A percentile compares a stretch with the other conserved stretches of the same genome.
phyloP scores from a whole-genome alignment of 1,140 invertebrate genomes.

The Monomorium pharaonis region DNA sequence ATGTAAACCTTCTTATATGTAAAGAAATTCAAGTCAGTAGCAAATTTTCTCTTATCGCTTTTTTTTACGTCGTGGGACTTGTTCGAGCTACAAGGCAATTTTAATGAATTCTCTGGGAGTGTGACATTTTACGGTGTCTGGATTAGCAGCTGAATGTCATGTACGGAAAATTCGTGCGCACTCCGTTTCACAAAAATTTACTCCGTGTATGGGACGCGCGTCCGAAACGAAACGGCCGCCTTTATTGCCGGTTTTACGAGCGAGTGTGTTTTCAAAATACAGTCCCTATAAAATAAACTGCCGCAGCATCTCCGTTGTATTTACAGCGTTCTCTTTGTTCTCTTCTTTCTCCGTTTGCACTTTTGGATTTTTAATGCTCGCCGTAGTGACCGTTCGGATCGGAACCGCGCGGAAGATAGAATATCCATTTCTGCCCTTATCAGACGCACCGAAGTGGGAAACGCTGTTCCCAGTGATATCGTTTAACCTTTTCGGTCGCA shows the following conservation, averaged over 20 bases:
- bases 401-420: constrained; percentile 7
- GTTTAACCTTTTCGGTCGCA: constrained; percentile 10
- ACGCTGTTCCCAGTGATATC: constrained; percentile 35
- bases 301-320: constrained; percentile 32
- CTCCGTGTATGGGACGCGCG: not conserved
- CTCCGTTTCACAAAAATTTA: constrained; percentile 31
- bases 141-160: not conserved
- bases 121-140: not conserved
- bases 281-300: constrained; percentile 48
- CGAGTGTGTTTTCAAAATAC: constrained; percentile 45
- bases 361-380: constrained; percentile 21
- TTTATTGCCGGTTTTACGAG: constrained; percentile 54
- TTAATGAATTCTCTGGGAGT: not conserved
- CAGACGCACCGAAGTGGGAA: constrained; percentile 46
- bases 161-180: not conserved
- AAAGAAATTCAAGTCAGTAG: not conserved
- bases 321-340: not conserved
- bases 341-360: not conserved
- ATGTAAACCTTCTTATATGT: not conserved
- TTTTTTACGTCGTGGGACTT: not conserved
- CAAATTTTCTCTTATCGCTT: not conserved
- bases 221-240: not conserved
- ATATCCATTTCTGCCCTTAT: constrained; percentile 13
- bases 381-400: constrained; percentile 22
- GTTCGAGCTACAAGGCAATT: not conserved